Evolutionary conservation across 2,888 invertebrate species (phyloP).

Genomic region (Thereva unica): DNA sequence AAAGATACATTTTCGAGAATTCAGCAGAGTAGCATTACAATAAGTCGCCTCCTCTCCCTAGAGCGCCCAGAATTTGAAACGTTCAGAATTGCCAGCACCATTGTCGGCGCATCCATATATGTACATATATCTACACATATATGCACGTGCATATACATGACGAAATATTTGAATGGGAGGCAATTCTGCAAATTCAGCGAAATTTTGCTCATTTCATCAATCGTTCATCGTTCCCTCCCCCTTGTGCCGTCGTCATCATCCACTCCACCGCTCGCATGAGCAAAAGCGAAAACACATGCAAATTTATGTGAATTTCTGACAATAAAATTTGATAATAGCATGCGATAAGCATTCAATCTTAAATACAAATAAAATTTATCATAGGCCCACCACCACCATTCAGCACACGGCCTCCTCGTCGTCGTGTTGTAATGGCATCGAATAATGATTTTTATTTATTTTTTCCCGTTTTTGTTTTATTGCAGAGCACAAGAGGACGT

Average conservation of each 20-base stretch:
- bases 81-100: not conserved
- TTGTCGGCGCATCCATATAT: not conserved
- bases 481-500: constrained; percentile 45
- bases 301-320: constrained; percentile 35
- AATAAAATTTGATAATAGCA: constrained; percentile 36
- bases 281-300: constrained; percentile 25
- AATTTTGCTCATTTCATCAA: constrained; percentile 31
- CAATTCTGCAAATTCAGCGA: constrained; percentile 31
- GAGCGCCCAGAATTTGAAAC: not conserved
- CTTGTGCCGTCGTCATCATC: not conserved
- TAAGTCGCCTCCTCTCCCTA: not conserved
- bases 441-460: constrained; percentile 23
- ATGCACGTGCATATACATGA: constrained; percentile 18
- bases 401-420: not conserved
- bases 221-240: constrained; percentile 1
- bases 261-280: constrained; percentile 3
- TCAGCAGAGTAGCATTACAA: constrained; percentile 24
- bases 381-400: constrained; percentile 11
- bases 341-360: constrained; percentile 34
- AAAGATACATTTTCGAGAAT: constrained; percentile 30
- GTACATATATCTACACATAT: not conserved
- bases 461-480: constrained; percentile 25
- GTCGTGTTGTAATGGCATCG: not conserved
- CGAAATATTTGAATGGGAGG: constrained; percentile 33
- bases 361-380: constrained; percentile 32